A percentile compares a stretch with the other conserved stretches of the same genome.
Evolutionary conservation across 2,113 vertebrate species (phyloP).

Genomic region (Chitala chitala): DNA sequence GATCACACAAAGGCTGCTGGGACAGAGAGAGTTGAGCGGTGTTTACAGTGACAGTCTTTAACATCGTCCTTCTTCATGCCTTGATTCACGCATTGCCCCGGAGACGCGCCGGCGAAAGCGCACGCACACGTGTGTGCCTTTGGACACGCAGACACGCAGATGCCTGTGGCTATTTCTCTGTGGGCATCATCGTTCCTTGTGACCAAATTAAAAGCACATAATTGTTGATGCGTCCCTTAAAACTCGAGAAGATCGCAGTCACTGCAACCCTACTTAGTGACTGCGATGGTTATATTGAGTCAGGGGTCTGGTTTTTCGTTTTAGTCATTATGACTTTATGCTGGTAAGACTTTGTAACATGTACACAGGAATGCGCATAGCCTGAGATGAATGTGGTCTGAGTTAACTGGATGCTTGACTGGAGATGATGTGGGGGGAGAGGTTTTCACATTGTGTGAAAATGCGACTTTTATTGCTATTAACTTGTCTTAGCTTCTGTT

Average conservation of each 20-base stretch:
- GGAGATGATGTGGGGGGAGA: too few species aligned
- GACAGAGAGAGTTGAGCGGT: slow-evolving; percentile 46
- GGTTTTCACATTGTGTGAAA: too few species aligned
- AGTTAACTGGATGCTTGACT: too few species aligned
- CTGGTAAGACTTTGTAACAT: too few species aligned
- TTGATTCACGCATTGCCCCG: slow-evolving; percentile 17
- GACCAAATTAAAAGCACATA: not conserved
- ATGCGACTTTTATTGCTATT: not conserved
- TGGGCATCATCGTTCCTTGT: not conserved
- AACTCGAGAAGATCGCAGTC: not conserved
- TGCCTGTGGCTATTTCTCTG: not conserved
- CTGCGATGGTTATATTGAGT: too few species aligned
- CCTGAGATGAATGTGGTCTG: too few species aligned
- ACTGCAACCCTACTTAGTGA: not conserved
- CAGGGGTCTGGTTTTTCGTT: too few species aligned
- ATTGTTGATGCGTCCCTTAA: not conserved
- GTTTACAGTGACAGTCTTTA: slow-evolving; percentile 57
- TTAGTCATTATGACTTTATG: too few species aligned
- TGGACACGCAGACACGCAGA: not conserved
- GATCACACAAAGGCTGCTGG: slow-evolving; percentile 54
- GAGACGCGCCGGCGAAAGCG: slow-evolving; percentile 14
- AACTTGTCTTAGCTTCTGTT: not conserved
- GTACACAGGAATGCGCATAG: too few species aligned
- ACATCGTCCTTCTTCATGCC: not conserved
- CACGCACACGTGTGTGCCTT: not conserved